Conservation (phyloP, 2,113 vertebrate genomes). For the Emydura subglobosa region DNA sequence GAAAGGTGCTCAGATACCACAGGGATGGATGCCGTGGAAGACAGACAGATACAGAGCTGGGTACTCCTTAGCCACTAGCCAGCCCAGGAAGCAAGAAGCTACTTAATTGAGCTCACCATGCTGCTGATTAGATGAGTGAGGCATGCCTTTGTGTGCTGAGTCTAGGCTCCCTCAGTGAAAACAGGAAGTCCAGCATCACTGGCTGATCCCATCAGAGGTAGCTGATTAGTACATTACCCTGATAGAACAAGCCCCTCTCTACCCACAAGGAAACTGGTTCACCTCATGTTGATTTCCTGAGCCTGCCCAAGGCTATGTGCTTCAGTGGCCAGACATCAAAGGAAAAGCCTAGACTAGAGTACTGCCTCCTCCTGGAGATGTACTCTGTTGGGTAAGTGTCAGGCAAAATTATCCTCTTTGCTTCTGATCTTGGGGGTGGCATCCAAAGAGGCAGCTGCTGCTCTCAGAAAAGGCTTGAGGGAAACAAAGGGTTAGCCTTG, state of each 20-base stretch:
- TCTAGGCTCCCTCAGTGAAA: not conserved
- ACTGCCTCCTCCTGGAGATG: not conserved
- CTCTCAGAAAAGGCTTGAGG: not conserved
- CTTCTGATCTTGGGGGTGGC: not conserved
- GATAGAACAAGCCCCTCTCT: not conserved
- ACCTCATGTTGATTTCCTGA: not conserved
- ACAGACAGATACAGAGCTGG: not conserved
- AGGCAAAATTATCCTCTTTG: not conserved
- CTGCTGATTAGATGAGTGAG: not conserved
- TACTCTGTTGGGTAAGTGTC: not conserved
- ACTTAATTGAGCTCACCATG: not conserved
- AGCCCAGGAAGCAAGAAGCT: not conserved
- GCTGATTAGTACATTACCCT: not conserved
- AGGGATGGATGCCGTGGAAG: not conserved
- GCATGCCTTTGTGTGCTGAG: not conserved
- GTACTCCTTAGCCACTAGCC: not conserved
- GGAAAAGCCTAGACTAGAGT: not conserved
- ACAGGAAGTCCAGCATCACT: not conserved
- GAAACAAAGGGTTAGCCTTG: not conserved
- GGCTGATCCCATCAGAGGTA: not conserved
- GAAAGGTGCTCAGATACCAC: not conserved
- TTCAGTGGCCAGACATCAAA: not conserved
- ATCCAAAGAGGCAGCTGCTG: constrained; percentile 9
- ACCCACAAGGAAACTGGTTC: not conserved
- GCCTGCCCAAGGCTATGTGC: not conserved